phyloP scores from a whole-genome alignment of 2,113 vertebrate species.

The Amblyopsis rosae region DNA sequence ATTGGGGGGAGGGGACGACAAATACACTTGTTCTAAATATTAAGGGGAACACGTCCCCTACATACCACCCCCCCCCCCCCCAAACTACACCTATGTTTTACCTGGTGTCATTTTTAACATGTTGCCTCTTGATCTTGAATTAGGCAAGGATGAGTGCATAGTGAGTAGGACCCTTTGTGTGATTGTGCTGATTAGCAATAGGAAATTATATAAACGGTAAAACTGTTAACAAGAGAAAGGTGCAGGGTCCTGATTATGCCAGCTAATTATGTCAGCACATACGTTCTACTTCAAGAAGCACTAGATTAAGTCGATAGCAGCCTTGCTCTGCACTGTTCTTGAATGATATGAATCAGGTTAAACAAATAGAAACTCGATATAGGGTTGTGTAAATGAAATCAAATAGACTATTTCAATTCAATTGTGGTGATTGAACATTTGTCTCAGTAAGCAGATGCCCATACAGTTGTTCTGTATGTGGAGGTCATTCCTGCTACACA shows the following conservation, averaged over 20 bases:
- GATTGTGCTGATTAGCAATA: conserved; percentile 28
- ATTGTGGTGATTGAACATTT: background rate
- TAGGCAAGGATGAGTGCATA: conserved; percentile 26
- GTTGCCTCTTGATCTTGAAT: conserved; percentile 28
- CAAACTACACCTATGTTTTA: too few relatives aligned
- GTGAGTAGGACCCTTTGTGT: conserved; percentile 27
- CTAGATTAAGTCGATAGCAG: conserved; percentile 60
- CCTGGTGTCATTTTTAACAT: background rate
- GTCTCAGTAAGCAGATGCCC: conserved; percentile 10
- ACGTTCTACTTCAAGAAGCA: conserved; percentile 43
- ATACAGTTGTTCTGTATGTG: too few relatives aligned
- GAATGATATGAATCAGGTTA: conserved; percentile 45
- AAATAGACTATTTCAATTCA: conserved; percentile 30
- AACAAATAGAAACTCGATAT: conserved; percentile 36
- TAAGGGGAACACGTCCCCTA: too few relatives aligned
- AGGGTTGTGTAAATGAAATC: conserved; percentile 20
- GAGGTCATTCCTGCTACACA: too few relatives aligned
- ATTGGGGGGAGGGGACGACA: too few relatives aligned
- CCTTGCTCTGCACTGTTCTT: conserved; percentile 42
- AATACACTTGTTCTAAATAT: too few relatives aligned
- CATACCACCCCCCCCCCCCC: too few relatives aligned
- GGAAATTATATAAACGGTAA: conserved; percentile 32
- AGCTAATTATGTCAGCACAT: conserved; percentile 60
- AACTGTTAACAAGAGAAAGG: conserved; percentile 55
- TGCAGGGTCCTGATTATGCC: conserved; percentile 56